Percentiles rank a stretch among this genome's conserved stretches.
phyloP scores from a whole-genome alignment of 37 sponge, comb jelly and placozoan genomes.

The Halichondria panicea region DNA sequence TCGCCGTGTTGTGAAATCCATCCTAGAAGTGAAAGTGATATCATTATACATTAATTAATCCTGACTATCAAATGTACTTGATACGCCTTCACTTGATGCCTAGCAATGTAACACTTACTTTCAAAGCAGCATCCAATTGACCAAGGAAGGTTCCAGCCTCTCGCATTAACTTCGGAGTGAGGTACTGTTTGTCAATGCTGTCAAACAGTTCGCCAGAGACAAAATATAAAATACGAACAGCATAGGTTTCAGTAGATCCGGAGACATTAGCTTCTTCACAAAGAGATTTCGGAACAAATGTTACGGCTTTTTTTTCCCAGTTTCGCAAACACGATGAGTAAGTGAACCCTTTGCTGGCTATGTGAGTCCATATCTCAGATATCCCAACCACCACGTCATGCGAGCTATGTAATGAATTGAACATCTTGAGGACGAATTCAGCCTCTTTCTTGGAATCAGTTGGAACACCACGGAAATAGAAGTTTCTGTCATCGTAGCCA shows the following conservation, averaged over 20 bases:
- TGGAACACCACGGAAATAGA: conserved; percentile 32
- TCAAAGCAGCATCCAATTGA: background rate
- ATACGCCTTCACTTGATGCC: too few relatives aligned
- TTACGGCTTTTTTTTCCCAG: too few relatives aligned
- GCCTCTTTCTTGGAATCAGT: background rate
- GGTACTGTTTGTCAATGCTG: background rate
- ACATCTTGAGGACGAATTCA: conserved; percentile 14
- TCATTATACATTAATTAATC: too few relatives aligned
- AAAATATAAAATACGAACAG: background rate
- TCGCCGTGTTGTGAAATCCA: conserved; percentile 1
- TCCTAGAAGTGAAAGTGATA: background rate
- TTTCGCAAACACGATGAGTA: too few relatives aligned
- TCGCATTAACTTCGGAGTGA: conserved; percentile 3
- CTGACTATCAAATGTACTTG: too few relatives aligned
- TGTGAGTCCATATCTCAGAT: conserved; percentile 22
- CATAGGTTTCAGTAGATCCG: too few relatives aligned
- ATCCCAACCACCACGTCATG: conserved; percentile 19
- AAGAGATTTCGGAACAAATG: too few relatives aligned
- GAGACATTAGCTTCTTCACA: too few relatives aligned
- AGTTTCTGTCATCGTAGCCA: conserved; percentile 58
- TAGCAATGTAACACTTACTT: background rate
- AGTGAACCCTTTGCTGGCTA: conserved; percentile 3
- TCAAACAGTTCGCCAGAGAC: conserved; percentile 11
- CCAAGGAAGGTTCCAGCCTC: background rate
- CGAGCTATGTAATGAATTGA: conserved; percentile 1